Conservation (phyloP, 2,797 vertebrate genomes). For the Sus cebifrons region DNA sequence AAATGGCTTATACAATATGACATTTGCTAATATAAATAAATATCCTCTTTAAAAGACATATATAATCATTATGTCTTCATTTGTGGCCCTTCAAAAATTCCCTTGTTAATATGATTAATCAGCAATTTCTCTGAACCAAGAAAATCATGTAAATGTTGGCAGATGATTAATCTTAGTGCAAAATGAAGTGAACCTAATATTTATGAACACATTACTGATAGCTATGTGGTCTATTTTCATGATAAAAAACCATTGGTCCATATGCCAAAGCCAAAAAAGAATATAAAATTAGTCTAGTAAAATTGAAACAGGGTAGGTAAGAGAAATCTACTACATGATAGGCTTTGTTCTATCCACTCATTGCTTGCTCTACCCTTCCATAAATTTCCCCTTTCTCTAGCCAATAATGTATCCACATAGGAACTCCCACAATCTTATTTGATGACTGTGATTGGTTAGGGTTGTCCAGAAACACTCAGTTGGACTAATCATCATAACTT, state of each 20-base stretch:
- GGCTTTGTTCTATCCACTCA: background rate
- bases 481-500: background rate
- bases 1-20: slow-evolving; percentile 66
- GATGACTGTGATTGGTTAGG: background rate
- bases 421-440: background rate
- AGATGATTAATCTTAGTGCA: slow-evolving; percentile 73
- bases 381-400: background rate
- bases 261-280: slow-evolving; percentile 47
- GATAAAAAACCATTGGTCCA: slow-evolving; percentile 48
- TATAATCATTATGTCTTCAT: slow-evolving; percentile 74
- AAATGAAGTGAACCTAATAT: slow-evolving; percentile 71
- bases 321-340: background rate
- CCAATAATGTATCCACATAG: background rate
- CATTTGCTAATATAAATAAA: slow-evolving; percentile 79
- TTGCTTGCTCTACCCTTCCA: background rate
- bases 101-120: slow-evolving; percentile 78
- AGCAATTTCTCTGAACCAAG: slow-evolving; percentile 74
- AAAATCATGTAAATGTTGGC: slow-evolving; percentile 70
- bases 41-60: slow-evolving; percentile 75
- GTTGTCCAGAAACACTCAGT: background rate
- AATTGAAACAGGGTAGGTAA: background rate
- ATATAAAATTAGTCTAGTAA: slow-evolving; percentile 13
- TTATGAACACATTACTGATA: slow-evolving; percentile 71
- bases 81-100: slow-evolving; percentile 69
- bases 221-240: slow-evolving; percentile 26